Conservation (phyloP, 2,113 vertebrate species). For the Tapirus terrestris region DNA sequence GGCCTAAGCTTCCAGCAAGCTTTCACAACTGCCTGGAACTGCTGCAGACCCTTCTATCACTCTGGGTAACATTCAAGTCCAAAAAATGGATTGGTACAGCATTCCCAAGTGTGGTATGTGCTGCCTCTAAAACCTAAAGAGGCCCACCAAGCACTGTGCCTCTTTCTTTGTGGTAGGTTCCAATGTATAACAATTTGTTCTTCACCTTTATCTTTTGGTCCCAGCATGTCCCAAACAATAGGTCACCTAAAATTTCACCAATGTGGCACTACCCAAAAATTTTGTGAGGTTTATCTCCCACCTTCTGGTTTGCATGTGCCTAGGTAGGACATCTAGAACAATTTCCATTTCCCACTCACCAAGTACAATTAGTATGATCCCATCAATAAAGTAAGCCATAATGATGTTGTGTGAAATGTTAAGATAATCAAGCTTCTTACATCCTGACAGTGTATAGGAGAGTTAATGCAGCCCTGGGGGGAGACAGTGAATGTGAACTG, state of each 20-base stretch:
- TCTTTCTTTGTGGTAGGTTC: neutral
- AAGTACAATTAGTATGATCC: neutral
- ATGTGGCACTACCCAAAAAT: neutral
- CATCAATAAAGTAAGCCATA: neutral
- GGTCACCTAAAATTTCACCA: neutral
- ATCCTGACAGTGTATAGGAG: neutral
- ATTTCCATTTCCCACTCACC: neutral
- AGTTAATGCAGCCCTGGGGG: neutral
- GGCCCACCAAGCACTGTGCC: neutral
- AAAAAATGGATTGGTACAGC: neutral
- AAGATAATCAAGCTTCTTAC: neutral
- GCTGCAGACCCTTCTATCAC: neutral
- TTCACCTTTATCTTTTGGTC: neutral
- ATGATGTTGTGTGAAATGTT: neutral
- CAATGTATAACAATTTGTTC: neutral
- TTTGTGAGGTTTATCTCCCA: neutral
- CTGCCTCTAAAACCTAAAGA: neutral
- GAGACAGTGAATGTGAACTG: neutral
- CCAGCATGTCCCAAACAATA: neutral
- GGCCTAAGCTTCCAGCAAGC: neutral
- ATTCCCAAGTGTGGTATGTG: neutral
- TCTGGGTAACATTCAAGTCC: neutral
- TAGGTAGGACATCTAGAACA: neutral
- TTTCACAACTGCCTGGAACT: neutral
- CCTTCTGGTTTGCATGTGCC: neutral